Evolutionary conservation across 2,888 invertebrate genomes (phyloP).

Genomic region (Crossocerus cetratus): DNA sequence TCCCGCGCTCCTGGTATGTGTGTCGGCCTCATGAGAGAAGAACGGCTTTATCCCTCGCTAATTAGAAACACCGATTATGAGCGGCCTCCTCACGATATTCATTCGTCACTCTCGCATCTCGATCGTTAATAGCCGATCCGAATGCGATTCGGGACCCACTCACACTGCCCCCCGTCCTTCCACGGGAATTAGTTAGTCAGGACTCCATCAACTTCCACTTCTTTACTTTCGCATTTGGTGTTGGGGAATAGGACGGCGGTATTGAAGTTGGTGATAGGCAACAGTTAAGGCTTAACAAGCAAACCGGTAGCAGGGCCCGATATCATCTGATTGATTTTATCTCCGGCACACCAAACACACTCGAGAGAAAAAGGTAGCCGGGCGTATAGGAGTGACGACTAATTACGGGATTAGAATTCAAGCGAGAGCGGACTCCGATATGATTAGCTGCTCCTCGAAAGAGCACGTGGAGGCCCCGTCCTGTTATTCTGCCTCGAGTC

Average conservation of each 20-base stretch:
- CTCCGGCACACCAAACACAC: constrained; percentile 39
- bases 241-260: constrained; percentile 16
- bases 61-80: constrained; percentile 13
- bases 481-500: background rate
- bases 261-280: constrained; percentile 26
- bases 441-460: constrained; percentile 4
- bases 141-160: background rate
- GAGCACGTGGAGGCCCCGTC: background rate
- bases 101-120: constrained; percentile 9
- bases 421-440: constrained; percentile 22
- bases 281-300: constrained; percentile 42
- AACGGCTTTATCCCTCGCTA: constrained; percentile 11
- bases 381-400: constrained; percentile 51
- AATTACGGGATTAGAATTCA: constrained; percentile 61
- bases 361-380: constrained; percentile 33
- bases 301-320: constrained; percentile 44
- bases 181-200: background rate
- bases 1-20: background rate
- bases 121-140: constrained; percentile 27
- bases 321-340: constrained; percentile 53
- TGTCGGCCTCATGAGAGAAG: background rate
- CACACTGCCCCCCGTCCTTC: background rate
- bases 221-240: background rate
- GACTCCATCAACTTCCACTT: background rate
- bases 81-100: background rate